A percentile compares a stretch with the other conserved stretches of the same genome.
phyloP scores from a whole-genome alignment of 2,888 invertebrate species.

The Papilio demoleus region DNA sequence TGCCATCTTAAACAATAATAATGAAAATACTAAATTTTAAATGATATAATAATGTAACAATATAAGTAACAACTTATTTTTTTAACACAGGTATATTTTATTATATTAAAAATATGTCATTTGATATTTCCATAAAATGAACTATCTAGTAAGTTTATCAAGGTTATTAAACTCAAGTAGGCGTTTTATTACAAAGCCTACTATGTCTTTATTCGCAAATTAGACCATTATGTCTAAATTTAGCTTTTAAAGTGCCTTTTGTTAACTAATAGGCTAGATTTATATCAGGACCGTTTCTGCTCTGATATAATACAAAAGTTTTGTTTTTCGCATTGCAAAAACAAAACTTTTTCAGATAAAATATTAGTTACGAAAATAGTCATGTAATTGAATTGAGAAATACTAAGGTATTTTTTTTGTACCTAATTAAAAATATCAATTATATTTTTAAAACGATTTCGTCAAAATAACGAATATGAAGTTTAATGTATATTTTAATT shows the following conservation, averaged over 20 bases:
- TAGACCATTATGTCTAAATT: slow-evolving; percentile 24
- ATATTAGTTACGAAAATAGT: not conserved
- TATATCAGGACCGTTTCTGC: slow-evolving; percentile 3
- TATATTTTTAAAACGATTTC: not conserved
- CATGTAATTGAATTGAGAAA: not conserved
- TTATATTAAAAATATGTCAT: not conserved
- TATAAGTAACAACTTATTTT: too few relatives aligned
- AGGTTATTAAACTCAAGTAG: slow-evolving; percentile 24
- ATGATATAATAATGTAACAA: not conserved
- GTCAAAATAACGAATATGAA: too few relatives aligned
- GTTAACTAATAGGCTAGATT: not conserved
- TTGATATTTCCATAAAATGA: not conserved
- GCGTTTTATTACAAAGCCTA: slow-evolving; percentile 39
- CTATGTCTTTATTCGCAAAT: slow-evolving; percentile 24
- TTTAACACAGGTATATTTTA: not conserved
- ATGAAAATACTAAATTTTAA: not conserved
- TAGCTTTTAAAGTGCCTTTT: slow-evolving; percentile 25
- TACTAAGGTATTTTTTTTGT: not conserved
- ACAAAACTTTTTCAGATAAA: not conserved
- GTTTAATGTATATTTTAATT: not conserved
- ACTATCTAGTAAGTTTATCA: slow-evolving; percentile 17
- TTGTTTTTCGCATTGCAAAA: not conserved
- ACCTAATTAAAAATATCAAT: not conserved
- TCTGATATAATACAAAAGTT: not conserved
- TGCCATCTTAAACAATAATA: slow-evolving; percentile 52